Evolutionary conservation across 2,797 vertebrate species (phyloP).

Genomic region (Sus cebifrons): DNA sequence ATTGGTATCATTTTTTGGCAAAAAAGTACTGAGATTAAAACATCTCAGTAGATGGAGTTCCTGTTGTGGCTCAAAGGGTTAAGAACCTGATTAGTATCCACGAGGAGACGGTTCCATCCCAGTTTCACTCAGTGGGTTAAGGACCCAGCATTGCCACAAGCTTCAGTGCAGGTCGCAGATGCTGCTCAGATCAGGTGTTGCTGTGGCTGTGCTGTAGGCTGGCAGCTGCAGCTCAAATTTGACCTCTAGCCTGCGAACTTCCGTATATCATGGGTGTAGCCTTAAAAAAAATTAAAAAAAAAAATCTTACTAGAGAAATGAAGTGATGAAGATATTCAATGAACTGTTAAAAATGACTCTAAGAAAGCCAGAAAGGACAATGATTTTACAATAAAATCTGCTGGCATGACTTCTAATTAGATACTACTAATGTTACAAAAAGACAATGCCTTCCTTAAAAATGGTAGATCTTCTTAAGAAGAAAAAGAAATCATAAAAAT

Average conservation of each 20-base stretch:
- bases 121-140: no score
- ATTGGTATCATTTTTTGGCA: background rate
- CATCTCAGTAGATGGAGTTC: background rate
- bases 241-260: no score
- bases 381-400: background rate
- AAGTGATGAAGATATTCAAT: conserved; percentile 9
- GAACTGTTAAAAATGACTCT: conserved; percentile 15
- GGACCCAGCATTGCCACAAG: no score
- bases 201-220: no score
- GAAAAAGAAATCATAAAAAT: background rate
- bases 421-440: background rate
- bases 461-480: background rate
- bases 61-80: no score
- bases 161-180: no score
- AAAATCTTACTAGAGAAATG: background rate
- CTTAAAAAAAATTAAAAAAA: no score
- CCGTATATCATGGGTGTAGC: no score
- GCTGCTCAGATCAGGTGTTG: no score
- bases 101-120: no score
- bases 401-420: background rate
- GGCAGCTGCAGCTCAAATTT: no score
- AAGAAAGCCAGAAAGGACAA: background rate
- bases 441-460: background rate
- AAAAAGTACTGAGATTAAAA: background rate
- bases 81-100: no score